Evolutionary conservation across 2,888 invertebrate genomes (phyloP), one percentile per base, ranked within the genome.

Genomic region (Drosophila kokeensis): DNA sequence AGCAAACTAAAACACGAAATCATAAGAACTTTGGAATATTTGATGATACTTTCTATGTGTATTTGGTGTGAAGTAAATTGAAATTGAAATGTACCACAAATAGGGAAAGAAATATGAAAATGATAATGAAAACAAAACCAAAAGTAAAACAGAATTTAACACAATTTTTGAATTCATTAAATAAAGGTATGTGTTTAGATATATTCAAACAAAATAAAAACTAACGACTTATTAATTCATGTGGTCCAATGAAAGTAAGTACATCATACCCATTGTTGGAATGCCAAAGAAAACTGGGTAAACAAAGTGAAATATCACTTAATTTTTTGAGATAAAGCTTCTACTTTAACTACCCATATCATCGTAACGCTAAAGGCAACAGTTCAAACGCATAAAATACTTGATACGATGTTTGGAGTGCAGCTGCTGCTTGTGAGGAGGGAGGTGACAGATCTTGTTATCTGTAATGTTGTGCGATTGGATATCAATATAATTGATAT

Each of bases 121-220:
- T 57, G 40, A 48, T 64, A 65, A 70, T 49, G 58, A 38, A 68
- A 75, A 76, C 73, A 80, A 81, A 83, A 73, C 66, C 84, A 79
- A 78, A 70, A 76, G 79, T 83, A 77, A 82, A 82, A 73, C 79
- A 86, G 83, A 87, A 89, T 90, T 87, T 82, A 89, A 87, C 87
- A 90, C 87, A 87, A 91, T 90, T 92, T 89, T 91, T 90, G 91
- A 91, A 83, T 91, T 89, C 89, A 91, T 91, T 91, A 91, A 91
- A 92, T 91, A 92, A 91, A 92, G 91, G 89, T 91, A 91, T 92
- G 92, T 91, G 91, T 91, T 91, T 92, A 91, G 91, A 90, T 92
- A 92, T 90, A 92, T 91, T 89, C 90, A 89, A 91, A 86, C 90
- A 88, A 91, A 84, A 86, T 73, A 71, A 69, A 53, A 48, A 40